These are phyloP conservation scores for Ectropis grisescens DNA, from an alignment of 1,140 invertebrate species.

Conservation along the genomic window DNA sequence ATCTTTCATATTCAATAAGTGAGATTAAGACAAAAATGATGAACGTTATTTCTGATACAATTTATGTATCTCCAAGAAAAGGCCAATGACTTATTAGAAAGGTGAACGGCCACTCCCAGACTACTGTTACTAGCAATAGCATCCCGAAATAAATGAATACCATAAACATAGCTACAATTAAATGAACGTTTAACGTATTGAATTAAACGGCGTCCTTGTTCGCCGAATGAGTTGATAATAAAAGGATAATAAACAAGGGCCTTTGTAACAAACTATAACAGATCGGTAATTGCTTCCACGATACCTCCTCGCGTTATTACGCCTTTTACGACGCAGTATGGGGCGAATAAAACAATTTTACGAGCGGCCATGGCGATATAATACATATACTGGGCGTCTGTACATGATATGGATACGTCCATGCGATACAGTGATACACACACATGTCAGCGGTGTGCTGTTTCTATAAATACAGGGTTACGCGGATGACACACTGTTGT, in stretches of 20 bases:
- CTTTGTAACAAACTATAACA: constrained; percentile 69
- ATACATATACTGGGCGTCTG: constrained; percentile 29
- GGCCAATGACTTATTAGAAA: no score
- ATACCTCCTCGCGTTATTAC: constrained; percentile 67
- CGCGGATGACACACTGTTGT: no score
- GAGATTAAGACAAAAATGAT: no score
- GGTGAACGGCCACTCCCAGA: no score
- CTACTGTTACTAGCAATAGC: no score
- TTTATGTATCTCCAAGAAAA: no score
- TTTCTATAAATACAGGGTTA: not conserved
- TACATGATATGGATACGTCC: constrained; percentile 18
- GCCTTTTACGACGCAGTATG: constrained; percentile 66
- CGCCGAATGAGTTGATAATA: constrained; percentile 64
- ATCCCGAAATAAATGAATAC: no score
- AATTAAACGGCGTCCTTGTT: constrained; percentile 60
- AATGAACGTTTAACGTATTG: constrained; percentile 20
- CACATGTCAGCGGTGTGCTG: not conserved
- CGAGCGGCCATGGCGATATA: constrained; percentile 61
- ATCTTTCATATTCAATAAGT: no score
- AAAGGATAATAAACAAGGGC: constrained; percentile 66
- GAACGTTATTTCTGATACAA: no score
- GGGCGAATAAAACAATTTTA: constrained; percentile 70
- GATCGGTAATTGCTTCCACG: constrained; percentile 67
- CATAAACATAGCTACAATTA: no score
- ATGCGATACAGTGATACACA: no score